Base-by-base conservation (phyloP, 2,888 invertebrate species). In the Ochlodes sylvanus region DNA sequence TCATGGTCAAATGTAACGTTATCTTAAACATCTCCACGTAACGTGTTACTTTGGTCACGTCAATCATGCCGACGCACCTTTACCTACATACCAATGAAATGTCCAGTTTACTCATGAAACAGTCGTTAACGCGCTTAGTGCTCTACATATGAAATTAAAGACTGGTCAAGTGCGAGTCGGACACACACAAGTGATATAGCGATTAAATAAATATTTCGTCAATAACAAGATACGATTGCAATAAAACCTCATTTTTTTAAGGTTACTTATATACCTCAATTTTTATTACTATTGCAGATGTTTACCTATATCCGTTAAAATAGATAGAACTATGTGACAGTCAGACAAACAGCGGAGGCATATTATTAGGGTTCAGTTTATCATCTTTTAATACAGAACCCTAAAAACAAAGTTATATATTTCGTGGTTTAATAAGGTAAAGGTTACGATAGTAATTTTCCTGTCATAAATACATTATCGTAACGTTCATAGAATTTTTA, bases 381-480 rank as follows among this genome's bases (percentile, higher is more conserved):
- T 27, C 3, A 27, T 2, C 27, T 5, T 27, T 27, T 27, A 5
- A 2, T 27, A 27, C 27, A 27, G 5, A 27, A 27, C 27, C n/a
- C n/a, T n/a, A n/a, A 52, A 52, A 52, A 52, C 50, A 52, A 52
- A 12, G 50, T 52, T 52, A 52, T 52, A 52, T 21, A 21, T 17
- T 50, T 52, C 14, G 17, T 6, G 3, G 44, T 27, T 9, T 7
- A 21, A n/a, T 44, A 27, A 42, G 27, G 27, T 44, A 60, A 60
- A 27, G 41, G 58, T 60, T 52, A 14, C 14, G 21, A 52, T 27
- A 52, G 6, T 60, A 44, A 60, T 60, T 60, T 60, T 60, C 58
- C 58, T 27, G 58, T 60, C 58, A 60, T 60, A 60, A 44, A 52
- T 52, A 52, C 52, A 52, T 14, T 21, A 52, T 21, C 58, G 27